Conservation (phyloP, 2,888 invertebrate species). For the Parnassius orleans region DNA sequence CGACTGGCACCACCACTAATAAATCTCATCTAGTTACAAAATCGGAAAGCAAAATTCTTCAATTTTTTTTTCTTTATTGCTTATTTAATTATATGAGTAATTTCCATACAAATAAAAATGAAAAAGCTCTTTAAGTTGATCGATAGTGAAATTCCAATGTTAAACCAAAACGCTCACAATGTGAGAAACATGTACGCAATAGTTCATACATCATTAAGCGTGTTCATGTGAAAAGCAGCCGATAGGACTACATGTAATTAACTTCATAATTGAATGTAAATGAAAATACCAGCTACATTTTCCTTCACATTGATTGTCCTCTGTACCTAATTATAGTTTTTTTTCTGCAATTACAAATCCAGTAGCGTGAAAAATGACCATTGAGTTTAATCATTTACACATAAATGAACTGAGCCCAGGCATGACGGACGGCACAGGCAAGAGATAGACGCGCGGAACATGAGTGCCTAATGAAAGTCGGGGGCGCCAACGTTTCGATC, state of each 20-base stretch:
- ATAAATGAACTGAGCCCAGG: neutral
- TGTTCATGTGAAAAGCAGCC: conserved; percentile 52
- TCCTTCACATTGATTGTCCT: conserved; percentile 27
- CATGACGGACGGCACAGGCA: too few species aligned
- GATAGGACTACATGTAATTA: conserved; percentile 42
- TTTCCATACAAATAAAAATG: too few species aligned
- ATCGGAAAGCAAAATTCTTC: too few species aligned
- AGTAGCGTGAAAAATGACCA: conserved; percentile 16
- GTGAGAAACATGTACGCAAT: conserved; percentile 32
- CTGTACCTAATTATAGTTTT: conserved; percentile 4
- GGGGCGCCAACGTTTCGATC: conserved; percentile 26
- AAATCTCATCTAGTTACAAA: too few species aligned
- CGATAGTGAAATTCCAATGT: conserved; percentile 11
- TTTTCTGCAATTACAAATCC: conserved; percentile 5
- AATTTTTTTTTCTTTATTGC: too few species aligned
- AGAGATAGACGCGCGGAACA: too few species aligned
- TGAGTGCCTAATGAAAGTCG: conserved; percentile 18
- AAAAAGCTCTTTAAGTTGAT: neutral
- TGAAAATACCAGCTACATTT: conserved; percentile 37
- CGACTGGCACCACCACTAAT: too few species aligned
- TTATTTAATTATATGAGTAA: too few species aligned
- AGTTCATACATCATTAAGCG: conserved; percentile 34
- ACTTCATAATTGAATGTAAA: conserved; percentile 50
- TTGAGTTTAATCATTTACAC: conserved; percentile 21
- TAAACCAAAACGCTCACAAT: conserved; percentile 28